Base-by-base conservation (phyloP, 2,888 invertebrate genomes). In the Pollenia amentaria region DNA sequence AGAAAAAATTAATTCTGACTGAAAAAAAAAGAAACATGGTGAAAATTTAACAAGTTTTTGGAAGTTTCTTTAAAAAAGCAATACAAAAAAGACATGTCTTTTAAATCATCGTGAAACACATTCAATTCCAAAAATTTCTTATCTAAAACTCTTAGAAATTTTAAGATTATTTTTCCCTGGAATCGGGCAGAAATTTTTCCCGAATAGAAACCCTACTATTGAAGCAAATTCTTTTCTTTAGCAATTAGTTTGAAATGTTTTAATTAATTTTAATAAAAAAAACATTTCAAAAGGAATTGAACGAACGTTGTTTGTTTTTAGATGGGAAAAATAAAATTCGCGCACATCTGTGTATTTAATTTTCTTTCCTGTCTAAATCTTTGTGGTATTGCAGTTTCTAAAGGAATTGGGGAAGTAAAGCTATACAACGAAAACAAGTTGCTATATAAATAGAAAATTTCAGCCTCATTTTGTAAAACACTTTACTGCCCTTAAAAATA, bases 201-300 rank as follows among this genome's bases (percentile, higher is more conserved):
- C 6, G 6, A 29, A 29, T 6, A 29, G 29, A 29, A 29, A 29
- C 29, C 29, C 29, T 29, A 29, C 29, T 29, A 0, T 29, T 48
- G 9, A 29, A 53, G 7, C 4, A 51, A 57, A 64, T 62, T 53
- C 3, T 42, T 64, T 65, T 60, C 53, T 64, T 12, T 11, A 44
- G 8, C 57, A 57, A 57, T 40, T 60, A 51, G 16, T 51, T 53
- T n/a, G 12, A 53, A 62, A 29, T 29, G 29, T 29, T 79, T 53
- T 70, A 79, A 79, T 79, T 79, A 51, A 18, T 70, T 62, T 48
- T 46, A 53, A 42, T 29, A 21, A 14, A 67, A 14, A 67, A 29
- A 46, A 18, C 46, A 60, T 48, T 78, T 46, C 38, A 14, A 48
- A 46, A 57, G 40, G 44, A 40, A 48, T 57, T 67, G 16, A 48